A percentile compares a stretch with the other conserved stretches of the same genome.
Evolutionary conservation across 2,888 invertebrate genomes (phyloP).

Genomic region (Pycnomerus fuliginosus): DNA sequence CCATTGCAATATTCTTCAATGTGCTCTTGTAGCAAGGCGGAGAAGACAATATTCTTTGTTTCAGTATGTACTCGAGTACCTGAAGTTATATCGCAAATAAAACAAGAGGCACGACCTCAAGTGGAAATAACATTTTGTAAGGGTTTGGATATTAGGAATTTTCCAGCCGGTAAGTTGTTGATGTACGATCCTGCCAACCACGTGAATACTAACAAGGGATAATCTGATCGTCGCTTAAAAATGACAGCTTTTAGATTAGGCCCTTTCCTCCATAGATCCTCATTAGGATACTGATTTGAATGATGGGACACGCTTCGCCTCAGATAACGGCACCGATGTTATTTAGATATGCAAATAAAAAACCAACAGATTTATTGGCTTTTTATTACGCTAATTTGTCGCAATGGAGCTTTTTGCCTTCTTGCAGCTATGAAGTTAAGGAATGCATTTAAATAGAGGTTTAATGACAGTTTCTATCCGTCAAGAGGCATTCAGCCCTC

Average conservation of each 20-base stretch:
- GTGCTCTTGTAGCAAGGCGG: slow-evolving; percentile 32
- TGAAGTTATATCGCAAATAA: slow-evolving; percentile 31
- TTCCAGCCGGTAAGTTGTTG: slow-evolving; percentile 21
- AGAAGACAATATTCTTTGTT: slow-evolving; percentile 38
- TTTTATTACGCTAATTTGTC: slow-evolving; percentile 29
- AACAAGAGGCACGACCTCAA: slow-evolving; percentile 29
- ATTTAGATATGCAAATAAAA: slow-evolving; percentile 25
- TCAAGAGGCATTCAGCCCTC: slow-evolving; percentile 43
- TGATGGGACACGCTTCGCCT: slow-evolving; percentile 27
- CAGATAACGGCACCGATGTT: slow-evolving; percentile 12
- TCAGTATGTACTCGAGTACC: slow-evolving; percentile 28
- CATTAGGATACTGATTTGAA: slow-evolving; percentile 32
- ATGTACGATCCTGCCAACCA: slow-evolving; percentile 26
- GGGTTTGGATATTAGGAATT: slow-evolving; percentile 31
- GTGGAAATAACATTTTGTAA: slow-evolving; percentile 28
- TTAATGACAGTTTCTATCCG: slow-evolving; percentile 48
- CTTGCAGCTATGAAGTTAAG: slow-evolving; percentile 40
- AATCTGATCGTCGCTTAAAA: slow-evolving; percentile 36
- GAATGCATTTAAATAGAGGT: slow-evolving; percentile 50
- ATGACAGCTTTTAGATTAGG: slow-evolving; percentile 33
- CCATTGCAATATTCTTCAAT: slow-evolving; percentile 37
- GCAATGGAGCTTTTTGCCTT: slow-evolving; percentile 24
- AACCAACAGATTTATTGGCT: no score
- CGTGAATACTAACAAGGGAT: slow-evolving; percentile 33
- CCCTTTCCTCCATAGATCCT: slow-evolving; percentile 24